phyloP scores from a whole-genome alignment of 2,113 vertebrate genomes.

The Suncus etruscus region DNA sequence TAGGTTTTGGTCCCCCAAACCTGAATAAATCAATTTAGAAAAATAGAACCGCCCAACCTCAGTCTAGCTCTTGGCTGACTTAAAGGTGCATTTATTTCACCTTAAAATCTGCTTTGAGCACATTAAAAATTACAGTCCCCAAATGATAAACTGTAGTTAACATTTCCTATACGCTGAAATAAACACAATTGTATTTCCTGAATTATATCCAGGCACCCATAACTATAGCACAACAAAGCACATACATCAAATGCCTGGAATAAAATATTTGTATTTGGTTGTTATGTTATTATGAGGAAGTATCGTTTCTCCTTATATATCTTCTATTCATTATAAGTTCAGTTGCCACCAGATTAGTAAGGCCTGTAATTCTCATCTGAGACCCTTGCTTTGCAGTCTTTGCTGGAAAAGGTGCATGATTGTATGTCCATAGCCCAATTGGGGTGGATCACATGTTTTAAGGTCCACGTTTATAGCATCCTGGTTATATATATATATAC shows the following conservation, averaged over 20 bases:
- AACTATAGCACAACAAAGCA: not conserved
- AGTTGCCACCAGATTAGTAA: slow-evolving; percentile 32
- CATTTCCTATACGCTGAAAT: slow-evolving; percentile 30
- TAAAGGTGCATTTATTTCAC: slow-evolving; percentile 65
- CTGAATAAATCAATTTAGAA: no score
- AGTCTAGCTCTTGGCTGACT: slow-evolving; percentile 51
- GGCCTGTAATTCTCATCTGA: slow-evolving; percentile 56
- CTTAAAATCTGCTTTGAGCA: slow-evolving; percentile 49
- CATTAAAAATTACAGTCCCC: slow-evolving; percentile 40
- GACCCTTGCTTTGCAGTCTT: slow-evolving; percentile 14
- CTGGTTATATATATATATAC: not conserved
- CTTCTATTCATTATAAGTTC: slow-evolving; percentile 48
- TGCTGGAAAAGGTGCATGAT: not conserved
- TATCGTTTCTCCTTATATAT: slow-evolving; percentile 19
- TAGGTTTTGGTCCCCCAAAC: no score
- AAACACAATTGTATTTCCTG: slow-evolving; percentile 23
- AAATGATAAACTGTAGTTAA: not conserved
- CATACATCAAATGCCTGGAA: slow-evolving; percentile 11
- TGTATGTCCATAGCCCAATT: slow-evolving; percentile 11
- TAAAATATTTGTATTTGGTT: slow-evolving; percentile 52
- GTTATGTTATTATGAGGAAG: slow-evolving; percentile 8
- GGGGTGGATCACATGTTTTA: not conserved
- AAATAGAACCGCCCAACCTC: slow-evolving; percentile 1
- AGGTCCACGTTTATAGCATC: not conserved
- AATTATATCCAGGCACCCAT: slow-evolving; percentile 41